Evolutionary conservation across 2,797 vertebrate genomes (phyloP).

Genomic region (Sebastes iracundus): DNA sequence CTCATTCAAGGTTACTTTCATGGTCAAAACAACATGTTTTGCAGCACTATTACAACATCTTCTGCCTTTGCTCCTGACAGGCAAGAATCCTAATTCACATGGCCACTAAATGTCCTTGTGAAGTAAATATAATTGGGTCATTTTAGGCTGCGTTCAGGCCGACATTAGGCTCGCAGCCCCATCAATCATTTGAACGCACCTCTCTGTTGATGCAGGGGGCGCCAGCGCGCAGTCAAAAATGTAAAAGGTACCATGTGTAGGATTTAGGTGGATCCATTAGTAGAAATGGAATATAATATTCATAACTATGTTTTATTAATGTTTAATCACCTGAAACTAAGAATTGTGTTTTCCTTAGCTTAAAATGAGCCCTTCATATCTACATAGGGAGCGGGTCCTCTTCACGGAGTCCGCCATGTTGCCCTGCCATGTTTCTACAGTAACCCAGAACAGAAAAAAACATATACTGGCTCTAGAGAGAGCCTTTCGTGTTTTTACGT

Average conservation of each 20-base stretch:
- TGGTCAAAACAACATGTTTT: not conserved
- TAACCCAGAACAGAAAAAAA: too few species aligned
- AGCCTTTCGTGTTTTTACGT: too few species aligned
- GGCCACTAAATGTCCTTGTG: not conserved
- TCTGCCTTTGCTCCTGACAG: not conserved
- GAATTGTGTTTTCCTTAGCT: too few species aligned
- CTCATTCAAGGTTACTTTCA: not conserved
- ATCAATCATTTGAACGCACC: not conserved
- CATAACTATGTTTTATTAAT: not conserved
- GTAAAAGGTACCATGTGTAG: rapidly evolving
- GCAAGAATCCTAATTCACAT: not conserved
- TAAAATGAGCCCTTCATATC: too few species aligned
- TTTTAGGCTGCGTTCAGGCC: too few species aligned
- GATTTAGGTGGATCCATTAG: not conserved
- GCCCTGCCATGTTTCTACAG: too few species aligned
- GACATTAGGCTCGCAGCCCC: not conserved
- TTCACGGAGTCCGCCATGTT: too few species aligned
- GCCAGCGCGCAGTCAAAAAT: not conserved
- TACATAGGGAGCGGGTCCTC: too few species aligned
- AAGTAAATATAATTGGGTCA: not conserved
- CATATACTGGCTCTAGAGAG: too few species aligned
- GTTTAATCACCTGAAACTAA: not conserved
- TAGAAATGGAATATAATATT: not conserved
- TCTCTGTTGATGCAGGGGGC: not conserved
- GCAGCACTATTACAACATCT: not conserved